A percentile compares a stretch with the other conserved stretches of the same genome.
These are phyloP conservation scores for Philaethria dido DNA, from an alignment of 2,888 invertebrate genomes.

Conservation along the genomic window DNA sequence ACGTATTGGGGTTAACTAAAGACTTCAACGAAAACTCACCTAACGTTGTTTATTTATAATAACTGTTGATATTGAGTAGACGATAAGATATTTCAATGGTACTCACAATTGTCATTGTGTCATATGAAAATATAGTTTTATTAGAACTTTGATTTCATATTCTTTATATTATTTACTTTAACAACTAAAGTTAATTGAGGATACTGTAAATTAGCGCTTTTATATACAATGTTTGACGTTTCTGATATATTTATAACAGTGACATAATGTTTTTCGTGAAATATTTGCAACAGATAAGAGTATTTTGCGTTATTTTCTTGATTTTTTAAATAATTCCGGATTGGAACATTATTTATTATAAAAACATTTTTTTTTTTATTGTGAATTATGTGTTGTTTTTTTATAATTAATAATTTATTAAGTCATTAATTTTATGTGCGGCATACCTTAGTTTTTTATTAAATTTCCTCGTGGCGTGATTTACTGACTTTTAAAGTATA, in stretches of 20 bases:
- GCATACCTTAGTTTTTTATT: not conserved
- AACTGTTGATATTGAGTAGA: constrained; percentile 21
- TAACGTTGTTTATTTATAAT: constrained; percentile 32
- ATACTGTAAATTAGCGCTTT: constrained; percentile 11
- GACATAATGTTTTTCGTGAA: constrained; percentile 35
- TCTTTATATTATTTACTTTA: not conserved
- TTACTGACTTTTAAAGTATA: not conserved
- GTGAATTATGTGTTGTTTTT: not conserved
- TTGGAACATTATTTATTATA: not conserved
- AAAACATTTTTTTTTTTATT: not conserved
- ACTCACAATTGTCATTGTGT: constrained; percentile 5
- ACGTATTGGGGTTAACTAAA: constrained; percentile 54
- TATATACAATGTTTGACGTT: constrained; percentile 26
- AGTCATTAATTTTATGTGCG: constrained; percentile 1
- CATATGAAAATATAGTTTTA: constrained; percentile 1
- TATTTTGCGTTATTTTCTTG: not conserved
- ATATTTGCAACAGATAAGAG: constrained; percentile 20
- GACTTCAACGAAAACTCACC: constrained; percentile 55
- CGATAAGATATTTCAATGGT: constrained; percentile 20
- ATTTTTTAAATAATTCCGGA: not conserved
- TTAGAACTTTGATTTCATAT: not conserved
- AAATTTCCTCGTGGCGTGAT: not conserved
- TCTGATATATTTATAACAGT: constrained; percentile 37
- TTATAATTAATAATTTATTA: not conserved
- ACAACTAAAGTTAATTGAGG: not conserved